Evolutionary conservation across 1,140 invertebrate species (phyloP).

Genomic region (Drosophila trapezifrons): DNA sequence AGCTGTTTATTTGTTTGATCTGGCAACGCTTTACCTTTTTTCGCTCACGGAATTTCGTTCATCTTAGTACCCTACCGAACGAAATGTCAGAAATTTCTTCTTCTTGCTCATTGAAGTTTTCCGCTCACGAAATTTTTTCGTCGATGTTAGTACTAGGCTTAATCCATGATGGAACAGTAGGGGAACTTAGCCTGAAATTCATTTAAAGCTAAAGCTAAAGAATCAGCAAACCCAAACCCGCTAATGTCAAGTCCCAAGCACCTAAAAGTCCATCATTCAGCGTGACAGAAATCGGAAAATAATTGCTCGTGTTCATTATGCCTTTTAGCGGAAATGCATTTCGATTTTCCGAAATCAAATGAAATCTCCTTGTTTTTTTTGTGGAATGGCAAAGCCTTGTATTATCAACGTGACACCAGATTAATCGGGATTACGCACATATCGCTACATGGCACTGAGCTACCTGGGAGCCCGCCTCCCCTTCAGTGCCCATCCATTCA

Average conservation of each 20-base stretch:
- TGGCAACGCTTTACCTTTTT: too few species aligned
- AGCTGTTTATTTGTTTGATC: too few species aligned
- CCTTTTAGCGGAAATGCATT: neutral
- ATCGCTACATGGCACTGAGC: neutral
- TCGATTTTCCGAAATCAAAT: neutral
- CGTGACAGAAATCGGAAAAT: neutral
- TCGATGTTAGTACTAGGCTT: too few species aligned
- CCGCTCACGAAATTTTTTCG: too few species aligned
- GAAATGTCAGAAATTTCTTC: too few species aligned
- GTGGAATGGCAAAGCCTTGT: neutral
- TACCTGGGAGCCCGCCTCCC: neutral
- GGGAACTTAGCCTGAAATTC: too few species aligned
- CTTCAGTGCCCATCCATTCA: conserved; percentile 19
- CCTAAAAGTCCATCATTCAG: neutral
- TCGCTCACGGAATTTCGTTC: too few species aligned
- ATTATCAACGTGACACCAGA: conserved; percentile 7
- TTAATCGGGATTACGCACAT: conserved; percentile 12
- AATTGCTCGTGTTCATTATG: neutral
- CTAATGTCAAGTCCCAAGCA: neutral
- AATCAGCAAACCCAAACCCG: too few species aligned
- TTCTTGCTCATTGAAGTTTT: too few species aligned
- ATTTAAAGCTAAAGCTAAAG: too few species aligned
- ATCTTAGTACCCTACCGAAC: too few species aligned
- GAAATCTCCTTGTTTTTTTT: neutral
- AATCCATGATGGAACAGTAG: too few species aligned